A percentile compares a stretch with the other conserved stretches of the same genome.
These are phyloP conservation scores for Tenualosa thibaudeaui DNA, from an alignment of 2,797 vertebrate genomes.

Conservation along the genomic window DNA sequence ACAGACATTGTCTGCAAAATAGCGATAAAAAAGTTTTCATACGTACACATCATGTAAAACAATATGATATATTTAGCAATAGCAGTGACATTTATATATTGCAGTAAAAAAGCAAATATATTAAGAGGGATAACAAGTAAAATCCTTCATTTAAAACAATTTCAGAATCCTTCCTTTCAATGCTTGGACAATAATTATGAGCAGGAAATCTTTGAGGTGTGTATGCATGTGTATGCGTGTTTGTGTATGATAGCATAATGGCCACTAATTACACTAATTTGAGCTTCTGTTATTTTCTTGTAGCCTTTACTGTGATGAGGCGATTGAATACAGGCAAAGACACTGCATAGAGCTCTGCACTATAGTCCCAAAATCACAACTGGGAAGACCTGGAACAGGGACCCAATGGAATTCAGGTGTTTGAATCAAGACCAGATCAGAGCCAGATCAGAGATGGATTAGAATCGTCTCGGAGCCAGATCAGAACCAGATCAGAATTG, in stretches of 20 bases:
- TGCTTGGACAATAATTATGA: not conserved
- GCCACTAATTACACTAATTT: not conserved
- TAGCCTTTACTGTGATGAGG: not conserved
- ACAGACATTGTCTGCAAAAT: conserved; percentile 38
- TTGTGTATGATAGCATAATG: not conserved
- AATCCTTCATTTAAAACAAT: not conserved
- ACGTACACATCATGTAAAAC: conserved; percentile 46
- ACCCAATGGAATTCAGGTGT: too few relatives aligned
- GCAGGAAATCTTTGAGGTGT: not conserved
- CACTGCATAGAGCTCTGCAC: not conserved
- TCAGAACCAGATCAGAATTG: not conserved
- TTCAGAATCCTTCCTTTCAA: not conserved
- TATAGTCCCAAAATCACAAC: too few relatives aligned
- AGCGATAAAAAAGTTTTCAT: conserved; percentile 44
- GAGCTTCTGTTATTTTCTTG: not conserved
- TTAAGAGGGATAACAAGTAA: conserved; percentile 55
- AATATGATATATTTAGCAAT: conserved; percentile 51
- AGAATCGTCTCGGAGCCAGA: not conserved
- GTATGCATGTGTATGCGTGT: not conserved
- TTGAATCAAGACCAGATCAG: too few relatives aligned
- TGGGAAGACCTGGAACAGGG: too few relatives aligned
- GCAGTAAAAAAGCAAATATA: conserved; percentile 71
- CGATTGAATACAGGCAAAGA: not conserved
- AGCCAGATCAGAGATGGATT: not conserved
- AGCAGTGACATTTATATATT: conserved; percentile 63